phyloP scores from a whole-genome alignment of 2,888 invertebrate species.

The Urechis unicinctus region DNA sequence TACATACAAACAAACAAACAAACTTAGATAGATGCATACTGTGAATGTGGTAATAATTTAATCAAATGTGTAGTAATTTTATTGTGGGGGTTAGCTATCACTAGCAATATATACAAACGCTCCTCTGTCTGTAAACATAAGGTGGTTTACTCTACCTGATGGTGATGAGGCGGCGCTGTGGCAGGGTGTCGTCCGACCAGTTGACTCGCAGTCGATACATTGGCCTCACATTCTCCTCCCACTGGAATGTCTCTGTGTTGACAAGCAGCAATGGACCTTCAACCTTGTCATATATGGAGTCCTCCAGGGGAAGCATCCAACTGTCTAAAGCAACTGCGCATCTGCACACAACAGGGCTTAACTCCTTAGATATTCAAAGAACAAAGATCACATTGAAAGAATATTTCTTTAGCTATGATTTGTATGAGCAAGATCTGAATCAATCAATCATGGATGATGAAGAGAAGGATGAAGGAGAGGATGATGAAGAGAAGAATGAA shows the following conservation, averaged over 20 bases:
- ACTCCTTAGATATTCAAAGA: too few relatives aligned
- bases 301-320: constrained; percentile 44
- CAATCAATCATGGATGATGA: too few relatives aligned
- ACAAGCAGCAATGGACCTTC: constrained; percentile 36
- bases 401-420: too few relatives aligned
- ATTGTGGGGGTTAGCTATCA: too few relatives aligned
- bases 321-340: constrained; percentile 35
- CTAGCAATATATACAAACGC: neutral
- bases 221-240: constrained; percentile 34
- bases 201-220: constrained; percentile 23
- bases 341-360: neutral
- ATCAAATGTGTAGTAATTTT: too few relatives aligned
- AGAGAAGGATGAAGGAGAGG: neutral
- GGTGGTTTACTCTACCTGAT: neutral
- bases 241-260: constrained; percentile 42
- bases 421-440: too few relatives aligned
- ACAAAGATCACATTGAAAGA: too few relatives aligned
- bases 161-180: neutral
- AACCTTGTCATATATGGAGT: constrained; percentile 26
- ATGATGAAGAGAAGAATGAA: neutral
- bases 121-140: too few relatives aligned
- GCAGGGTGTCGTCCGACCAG: neutral
- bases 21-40: too few relatives aligned
- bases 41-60: too few relatives aligned
- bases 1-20: neutral